Base-by-base conservation (phyloP, 1,140 invertebrate genomes). In the Delia radicum region DNA sequence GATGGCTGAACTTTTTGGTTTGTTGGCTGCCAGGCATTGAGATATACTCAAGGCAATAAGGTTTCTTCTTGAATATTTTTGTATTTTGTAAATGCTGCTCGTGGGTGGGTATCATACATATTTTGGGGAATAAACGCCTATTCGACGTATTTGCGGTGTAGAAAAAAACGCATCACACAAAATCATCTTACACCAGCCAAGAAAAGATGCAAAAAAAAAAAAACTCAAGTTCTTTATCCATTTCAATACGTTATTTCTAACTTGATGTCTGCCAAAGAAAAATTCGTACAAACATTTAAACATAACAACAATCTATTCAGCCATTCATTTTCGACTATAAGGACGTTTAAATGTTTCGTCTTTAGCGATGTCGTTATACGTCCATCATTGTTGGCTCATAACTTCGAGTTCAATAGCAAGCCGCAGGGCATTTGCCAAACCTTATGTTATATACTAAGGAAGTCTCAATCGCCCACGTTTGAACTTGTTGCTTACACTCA, bases 351-450 rank as follows among this genome's bases (percentile, higher is more conserved):
- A 69, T 69, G 65, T 69, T 69, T 69, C 65, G 65, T 69, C 65
- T 69, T 69, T 69, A 69, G 65, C 65, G 65, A 69, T 69, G 65
- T 69, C 65, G 65, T 69, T 69, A 69, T 69, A 69, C 65, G 65
- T 69, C 65, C 65, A 69, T 69, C 65, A 69, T 69, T 69, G 65
- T 69, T 69, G 65, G 65, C 29, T 69, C 65, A 69, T 69, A 69
- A 69, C 65, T 69, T 69, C n/a, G 29, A 69, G 65, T 69, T 69
- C 65, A 69, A 69, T 69, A 69, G 65, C 65, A 69, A 37, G 65
- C 65, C 65, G 65, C 65, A 69, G 65, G 65, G 65, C 29, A 69
- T 69, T 69, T 69, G 65, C 65, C 65, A 69, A 69, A 69, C 65
- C 65, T 69, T 69, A 33, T 31, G 65, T 69, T 67, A 55, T 18